These are phyloP conservation scores for Lycocorax pyrrhopterus DNA, from an alignment of 2,113 vertebrate species.

Conservation along the genomic window DNA sequence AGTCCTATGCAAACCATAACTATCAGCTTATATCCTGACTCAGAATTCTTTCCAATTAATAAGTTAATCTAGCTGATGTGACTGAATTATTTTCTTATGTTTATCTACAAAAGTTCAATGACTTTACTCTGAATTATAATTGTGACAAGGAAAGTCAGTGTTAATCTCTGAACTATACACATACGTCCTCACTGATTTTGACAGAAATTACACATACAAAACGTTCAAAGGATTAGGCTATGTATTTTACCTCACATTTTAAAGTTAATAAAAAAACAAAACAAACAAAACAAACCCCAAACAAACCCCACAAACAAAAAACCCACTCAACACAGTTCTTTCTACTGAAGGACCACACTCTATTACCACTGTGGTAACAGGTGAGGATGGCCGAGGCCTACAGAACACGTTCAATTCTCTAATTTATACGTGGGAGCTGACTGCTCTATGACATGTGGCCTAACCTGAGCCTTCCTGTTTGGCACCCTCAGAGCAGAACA, in stretches of 20 bases:
- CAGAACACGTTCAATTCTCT: neutral
- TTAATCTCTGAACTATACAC: neutral
- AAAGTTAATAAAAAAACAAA: neutral
- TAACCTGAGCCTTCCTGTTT: neutral
- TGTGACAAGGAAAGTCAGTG: neutral
- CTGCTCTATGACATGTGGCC: neutral
- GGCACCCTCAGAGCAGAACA: neutral
- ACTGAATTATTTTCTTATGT: neutral
- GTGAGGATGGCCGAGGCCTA: neutral
- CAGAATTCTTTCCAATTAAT: neutral
- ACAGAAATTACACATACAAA: neutral
- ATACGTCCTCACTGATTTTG: neutral
- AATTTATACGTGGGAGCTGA: neutral
- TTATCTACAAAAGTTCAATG: neutral
- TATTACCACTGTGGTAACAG: neutral
- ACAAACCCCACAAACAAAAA: neutral
- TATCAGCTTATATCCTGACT: neutral
- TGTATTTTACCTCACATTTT: neutral
- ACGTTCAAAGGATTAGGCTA: neutral
- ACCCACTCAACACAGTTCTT: neutral
- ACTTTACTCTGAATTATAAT: neutral
- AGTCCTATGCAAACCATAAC: neutral
- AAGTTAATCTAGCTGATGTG: neutral
- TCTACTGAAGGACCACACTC: neutral
- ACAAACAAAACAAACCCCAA: neutral